Percentiles rank a stretch among this genome's conserved stretches.
Conservation (phyloP, 2,888 invertebrate genomes). For the Ectemnius cavifrons region DNA sequence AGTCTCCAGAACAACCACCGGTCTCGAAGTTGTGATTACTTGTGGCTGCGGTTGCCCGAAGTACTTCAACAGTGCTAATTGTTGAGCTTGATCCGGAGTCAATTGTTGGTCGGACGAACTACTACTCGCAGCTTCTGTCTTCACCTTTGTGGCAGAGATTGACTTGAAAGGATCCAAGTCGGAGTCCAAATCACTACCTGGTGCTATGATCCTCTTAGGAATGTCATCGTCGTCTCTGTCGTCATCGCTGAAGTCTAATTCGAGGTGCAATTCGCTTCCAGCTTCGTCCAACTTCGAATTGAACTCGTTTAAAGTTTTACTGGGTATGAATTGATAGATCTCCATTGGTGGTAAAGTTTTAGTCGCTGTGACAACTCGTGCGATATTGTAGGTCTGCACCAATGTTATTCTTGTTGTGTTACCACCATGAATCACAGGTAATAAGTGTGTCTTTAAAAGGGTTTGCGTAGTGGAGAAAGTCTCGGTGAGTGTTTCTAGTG, state of each 20-base stretch:
- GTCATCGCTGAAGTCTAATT: constrained; percentile 91
- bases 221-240: constrained; percentile 79
- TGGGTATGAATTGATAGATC: constrained; percentile 91
- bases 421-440: constrained; percentile 88
- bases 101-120: constrained; percentile 78
- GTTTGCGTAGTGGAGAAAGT: constrained; percentile 95
- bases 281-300: constrained; percentile 93
- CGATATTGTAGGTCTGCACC: constrained; percentile 93
- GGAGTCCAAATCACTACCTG: constrained; percentile 80
- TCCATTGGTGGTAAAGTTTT: constrained; percentile 94
- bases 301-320: constrained; percentile 92
- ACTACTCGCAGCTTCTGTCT: constrained; percentile 79
- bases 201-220: constrained; percentile 79
- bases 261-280: constrained; percentile 91
- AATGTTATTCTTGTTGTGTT: constrained; percentile 89
- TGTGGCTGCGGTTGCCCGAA: constrained; percentile 83
- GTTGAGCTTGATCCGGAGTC: constrained; percentile 86
- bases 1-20: constrained; percentile 87
- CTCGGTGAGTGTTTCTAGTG: constrained; percentile 92
- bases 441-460: constrained; percentile 91
- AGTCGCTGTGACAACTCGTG: constrained; percentile 92
- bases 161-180: constrained; percentile 87
- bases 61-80: constrained; percentile 85
- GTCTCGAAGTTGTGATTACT: constrained; percentile 88
- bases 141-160: constrained; percentile 78